Evolutionary conservation across 2,888 invertebrate species (phyloP).

Genomic region (Dasysyrphus tricinctus): DNA sequence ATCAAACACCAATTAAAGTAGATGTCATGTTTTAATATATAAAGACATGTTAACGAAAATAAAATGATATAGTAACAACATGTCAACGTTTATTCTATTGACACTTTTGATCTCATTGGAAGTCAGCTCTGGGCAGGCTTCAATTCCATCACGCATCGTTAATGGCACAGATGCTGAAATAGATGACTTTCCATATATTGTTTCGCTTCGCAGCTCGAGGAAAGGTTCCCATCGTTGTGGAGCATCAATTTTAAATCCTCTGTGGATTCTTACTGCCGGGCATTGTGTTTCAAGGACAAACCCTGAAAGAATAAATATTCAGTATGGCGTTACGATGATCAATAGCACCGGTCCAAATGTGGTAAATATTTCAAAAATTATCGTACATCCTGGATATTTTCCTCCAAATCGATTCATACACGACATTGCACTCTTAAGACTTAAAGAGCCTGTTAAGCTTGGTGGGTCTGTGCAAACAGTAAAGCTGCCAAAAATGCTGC

Average conservation of each 20-base stretch:
- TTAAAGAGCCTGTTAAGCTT: conserved; percentile 76
- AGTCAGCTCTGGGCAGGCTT: not conserved
- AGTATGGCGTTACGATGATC: conserved; percentile 80
- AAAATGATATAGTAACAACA: conserved; percentile 35
- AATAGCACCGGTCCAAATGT: conserved; percentile 77
- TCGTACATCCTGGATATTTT: conserved; percentile 79
- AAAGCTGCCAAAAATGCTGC: conserved; percentile 78
- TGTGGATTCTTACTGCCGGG: conserved; percentile 81
- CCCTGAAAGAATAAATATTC: conserved; percentile 78
- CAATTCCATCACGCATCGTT: conserved; percentile 77
- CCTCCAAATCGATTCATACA: conserved; percentile 78
- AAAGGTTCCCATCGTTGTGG: conserved; percentile 80
- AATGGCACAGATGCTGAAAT: conserved; percentile 79
- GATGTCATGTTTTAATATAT: conserved; percentile 14
- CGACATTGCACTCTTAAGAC: conserved; percentile 80
- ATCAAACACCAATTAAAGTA: conserved; percentile 16
- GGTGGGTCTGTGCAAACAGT: conserved; percentile 77
- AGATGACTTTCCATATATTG: conserved; percentile 80
- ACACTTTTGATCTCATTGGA: conserved; percentile 21
- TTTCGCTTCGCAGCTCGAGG: conserved; percentile 78
- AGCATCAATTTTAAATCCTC: conserved; percentile 79
- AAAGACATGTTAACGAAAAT: conserved; percentile 3
- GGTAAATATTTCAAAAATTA: conserved; percentile 77
- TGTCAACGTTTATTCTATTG: conserved; percentile 51
- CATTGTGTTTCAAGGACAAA: conserved; percentile 79